Evolutionary conservation across 2,797 vertebrate genomes (phyloP), one percentile per base, ranked within the genome.

Genomic region (Thalassophryne amazonica): DNA sequence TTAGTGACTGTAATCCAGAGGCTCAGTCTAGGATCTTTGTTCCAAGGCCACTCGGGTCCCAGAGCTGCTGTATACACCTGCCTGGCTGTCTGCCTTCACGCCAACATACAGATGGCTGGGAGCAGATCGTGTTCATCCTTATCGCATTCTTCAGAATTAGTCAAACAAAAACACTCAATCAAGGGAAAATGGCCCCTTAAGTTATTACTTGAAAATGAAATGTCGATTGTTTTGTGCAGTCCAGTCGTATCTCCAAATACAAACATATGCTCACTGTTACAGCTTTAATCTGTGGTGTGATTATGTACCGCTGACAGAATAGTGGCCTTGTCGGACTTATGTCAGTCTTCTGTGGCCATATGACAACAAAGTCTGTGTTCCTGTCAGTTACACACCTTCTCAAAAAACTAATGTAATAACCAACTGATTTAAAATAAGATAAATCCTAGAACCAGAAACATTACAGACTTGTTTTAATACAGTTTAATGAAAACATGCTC

Each of bases 1-100:
- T 88, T 87, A 81, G 72, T 50, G 55, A 55, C 75, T 74, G 77
- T 82, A 83, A 88, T 86, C 76, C 76, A 74, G 47, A 41, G 56
- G 36, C 60, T 78, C 64, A 57, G 38, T 49, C 63, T 50, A 30
- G 59, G 56, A 61, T 64, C 47, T 55, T 39, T 48, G 59, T 60
- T 76, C 70, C 8, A 32, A 62, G 45, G 60, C 30, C 65, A 60
- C 33, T n/a, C 6, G 17, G 60, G 38, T 40, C 56, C 54, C 58
- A 13, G 32, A 49, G 52, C 42, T 18, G 7, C 6, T 11, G 32
- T 37, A 49, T 41, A 60, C 65, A 73, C 61, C 72, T 83, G 80
- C 65, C 61, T 18, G 11, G 10, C 60, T 37, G 53, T 57, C 66
- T 80, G 74, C 64, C 46, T 52, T 37, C 55, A 43, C 29, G 23